A percentile compares a stretch with the other conserved stretches of the same genome.
Evolutionary conservation across 2,888 invertebrate species (phyloP).

Genomic region (Oscheius onirici): DNA sequence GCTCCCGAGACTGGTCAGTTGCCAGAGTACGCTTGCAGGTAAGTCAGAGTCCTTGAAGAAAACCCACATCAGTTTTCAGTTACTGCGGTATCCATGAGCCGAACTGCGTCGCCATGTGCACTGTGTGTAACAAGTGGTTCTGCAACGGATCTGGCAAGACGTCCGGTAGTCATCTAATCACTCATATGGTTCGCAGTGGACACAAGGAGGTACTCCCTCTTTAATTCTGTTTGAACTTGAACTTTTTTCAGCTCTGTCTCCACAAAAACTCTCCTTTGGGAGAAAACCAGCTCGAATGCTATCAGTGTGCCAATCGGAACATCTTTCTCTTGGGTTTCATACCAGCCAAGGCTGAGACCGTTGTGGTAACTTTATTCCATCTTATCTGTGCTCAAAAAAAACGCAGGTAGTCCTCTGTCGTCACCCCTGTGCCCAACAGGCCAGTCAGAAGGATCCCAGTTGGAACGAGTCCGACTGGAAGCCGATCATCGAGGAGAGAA

Average conservation of each 20-base stretch:
- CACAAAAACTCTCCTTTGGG: slow-evolving; percentile 97
- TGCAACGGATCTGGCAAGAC: slow-evolving; percentile 86
- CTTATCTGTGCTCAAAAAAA: too few relatives aligned
- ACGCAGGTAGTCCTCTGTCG: too few relatives aligned
- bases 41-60: not conserved
- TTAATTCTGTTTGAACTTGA: too few relatives aligned
- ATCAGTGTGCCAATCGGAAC: slow-evolving; percentile 96
- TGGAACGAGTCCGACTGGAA: slow-evolving; percentile 78
- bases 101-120: slow-evolving; percentile 96
- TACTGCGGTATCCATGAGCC: slow-evolving; percentile 99
- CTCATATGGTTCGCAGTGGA: slow-evolving; percentile 97
- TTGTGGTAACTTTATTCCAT: slow-evolving; percentile 83
- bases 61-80: slow-evolving; percentile 75
- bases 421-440: slow-evolving; percentile 97
- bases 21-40: slow-evolving; percentile 90
- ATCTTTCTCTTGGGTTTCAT: slow-evolving; percentile 98
- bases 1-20: slow-evolving; percentile 79
- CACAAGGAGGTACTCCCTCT: slow-evolving; percentile 86
- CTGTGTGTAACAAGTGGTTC: slow-evolving; percentile 98
- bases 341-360: slow-evolving; percentile 82
- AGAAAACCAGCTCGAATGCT: slow-evolving; percentile 96
- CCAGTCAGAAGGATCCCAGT: slow-evolving; percentile 96
- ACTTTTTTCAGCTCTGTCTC: slow-evolving; percentile 72
- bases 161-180: slow-evolving; percentile 88
- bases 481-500: slow-evolving; percentile 75